phyloP scores from a whole-genome alignment of 92 coral and sea anemone species.

The Micromussa lordhowensis region DNA sequence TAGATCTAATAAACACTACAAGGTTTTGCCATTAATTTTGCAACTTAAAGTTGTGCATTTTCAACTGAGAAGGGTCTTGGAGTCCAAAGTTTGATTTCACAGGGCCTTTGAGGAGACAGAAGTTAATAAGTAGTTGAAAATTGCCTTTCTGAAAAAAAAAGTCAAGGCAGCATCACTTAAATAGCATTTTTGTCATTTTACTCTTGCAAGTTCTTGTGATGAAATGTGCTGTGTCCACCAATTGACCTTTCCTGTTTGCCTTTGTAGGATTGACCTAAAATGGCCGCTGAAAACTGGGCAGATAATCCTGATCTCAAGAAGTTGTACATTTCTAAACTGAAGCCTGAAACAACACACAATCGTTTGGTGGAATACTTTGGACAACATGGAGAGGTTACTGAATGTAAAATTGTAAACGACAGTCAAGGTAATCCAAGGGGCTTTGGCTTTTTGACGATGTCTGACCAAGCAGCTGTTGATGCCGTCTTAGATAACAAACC shows the following conservation, averaged over 20 bases:
- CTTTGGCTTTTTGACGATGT: constrained; percentile 73
- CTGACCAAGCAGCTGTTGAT: constrained; percentile 66
- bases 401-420: constrained; percentile 61
- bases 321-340: constrained; percentile 74
- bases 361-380: constrained; percentile 55
- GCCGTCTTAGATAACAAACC: constrained; percentile 50
- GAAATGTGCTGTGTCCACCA: background rate
- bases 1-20: too few relatives aligned
- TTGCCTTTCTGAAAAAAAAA: too few relatives aligned
- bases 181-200: background rate
- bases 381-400: constrained; percentile 66
- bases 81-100: too few relatives aligned
- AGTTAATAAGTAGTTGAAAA: background rate
- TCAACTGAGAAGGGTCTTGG: too few relatives aligned
- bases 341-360: constrained; percentile 51
- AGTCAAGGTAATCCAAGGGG: constrained; percentile 56
- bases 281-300: constrained; percentile 77
- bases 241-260: background rate
- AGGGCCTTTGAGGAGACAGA: background rate
- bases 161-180: background rate
- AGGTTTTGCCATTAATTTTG: too few relatives aligned
- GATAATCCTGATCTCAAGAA: constrained; percentile 77
- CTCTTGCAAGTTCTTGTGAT: background rate
- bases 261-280: constrained; percentile 31
- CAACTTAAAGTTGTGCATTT: too few relatives aligned